Percentiles rank a stretch among this genome's conserved stretches.
phyloP scores from a whole-genome alignment of 2,888 invertebrate species.

The Trissolcus brochymenae region DNA sequence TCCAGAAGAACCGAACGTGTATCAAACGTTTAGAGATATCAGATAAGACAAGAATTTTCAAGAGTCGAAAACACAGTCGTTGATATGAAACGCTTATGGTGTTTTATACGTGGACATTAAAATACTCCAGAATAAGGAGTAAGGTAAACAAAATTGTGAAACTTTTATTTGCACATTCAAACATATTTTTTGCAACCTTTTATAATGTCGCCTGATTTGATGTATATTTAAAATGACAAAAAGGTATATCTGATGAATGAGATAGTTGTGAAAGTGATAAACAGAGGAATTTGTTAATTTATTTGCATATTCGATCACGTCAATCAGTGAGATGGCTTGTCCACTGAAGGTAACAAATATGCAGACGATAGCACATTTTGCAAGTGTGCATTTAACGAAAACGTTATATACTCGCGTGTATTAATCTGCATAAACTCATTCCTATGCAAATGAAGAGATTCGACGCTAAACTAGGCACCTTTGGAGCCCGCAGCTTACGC shows the following conservation, averaged over 20 bases:
- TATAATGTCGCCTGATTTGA: too few relatives aligned
- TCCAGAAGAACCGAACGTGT: constrained; percentile 24
- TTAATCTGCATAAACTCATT: constrained; percentile 75
- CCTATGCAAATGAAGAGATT: constrained; percentile 65
- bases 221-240: too few relatives aligned
- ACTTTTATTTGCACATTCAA: too few relatives aligned
- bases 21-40: constrained; percentile 19
- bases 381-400: constrained; percentile 53
- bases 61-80: background rate
- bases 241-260: background rate
- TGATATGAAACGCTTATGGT: constrained; percentile 16
- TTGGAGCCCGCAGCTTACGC: constrained; percentile 58
- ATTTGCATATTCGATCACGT: constrained; percentile 24
- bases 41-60: constrained; percentile 32
- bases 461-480: constrained; percentile 57
- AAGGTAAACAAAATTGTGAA: too few relatives aligned
- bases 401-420: constrained; percentile 67
- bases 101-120: background rate
- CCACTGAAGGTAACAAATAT: constrained; percentile 38
- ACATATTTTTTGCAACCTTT: too few relatives aligned
- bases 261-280: background rate
- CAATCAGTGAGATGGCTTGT: constrained; percentile 20
- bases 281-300: background rate
- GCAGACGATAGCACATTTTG: constrained; percentile 36
- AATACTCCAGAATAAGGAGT: too few relatives aligned